These are phyloP conservation scores for Drosophila mercatorum DNA, from an alignment of 2,888 invertebrate species.

Conservation along the genomic window DNA sequence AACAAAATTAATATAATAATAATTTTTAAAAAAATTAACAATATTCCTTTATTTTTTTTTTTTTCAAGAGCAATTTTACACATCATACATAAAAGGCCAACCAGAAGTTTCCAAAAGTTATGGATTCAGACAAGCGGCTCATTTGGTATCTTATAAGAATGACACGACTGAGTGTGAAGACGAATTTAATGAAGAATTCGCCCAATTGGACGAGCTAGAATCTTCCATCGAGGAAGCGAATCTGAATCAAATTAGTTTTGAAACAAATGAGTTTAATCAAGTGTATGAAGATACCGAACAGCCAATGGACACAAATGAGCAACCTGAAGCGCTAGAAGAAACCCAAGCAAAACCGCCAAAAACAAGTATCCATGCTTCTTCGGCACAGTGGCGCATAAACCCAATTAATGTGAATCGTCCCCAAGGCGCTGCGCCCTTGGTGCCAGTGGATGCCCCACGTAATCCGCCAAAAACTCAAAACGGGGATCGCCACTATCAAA, in stretches of 20 bases:
- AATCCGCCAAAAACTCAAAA: too few relatives aligned
- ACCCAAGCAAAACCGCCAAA: too few relatives aligned
- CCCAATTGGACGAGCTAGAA: slow-evolving; percentile 10
- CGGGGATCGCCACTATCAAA: too few relatives aligned
- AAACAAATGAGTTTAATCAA: slow-evolving; percentile 57
- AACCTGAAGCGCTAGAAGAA: too few relatives aligned
- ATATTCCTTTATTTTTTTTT: neutral
- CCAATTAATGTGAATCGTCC: slow-evolving; percentile 65
- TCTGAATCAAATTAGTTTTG: slow-evolving; percentile 34
- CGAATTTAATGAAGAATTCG: slow-evolving; percentile 20
- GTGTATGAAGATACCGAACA: slow-evolving; percentile 22
- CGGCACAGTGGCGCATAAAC: slow-evolving; percentile 60
- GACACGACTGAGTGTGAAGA: slow-evolving; percentile 14
- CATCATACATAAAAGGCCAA: slow-evolving; percentile 21
- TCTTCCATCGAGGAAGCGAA: slow-evolving; percentile 15
- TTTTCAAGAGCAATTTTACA: slow-evolving; percentile 54
- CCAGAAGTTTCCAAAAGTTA: slow-evolving; percentile 28
- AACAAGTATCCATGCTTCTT: slow-evolving; percentile 5
- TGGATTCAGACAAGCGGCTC: slow-evolving; percentile 44
- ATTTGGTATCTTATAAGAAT: slow-evolving; percentile 49
- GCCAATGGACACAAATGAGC: neutral
- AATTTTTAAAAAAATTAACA: neutral
- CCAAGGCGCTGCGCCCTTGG: slow-evolving; percentile 63
- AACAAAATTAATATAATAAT: neutral
- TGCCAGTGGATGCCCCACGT: slow-evolving; percentile 32